Evolutionary conservation across 2,888 invertebrate genomes (phyloP).

Genomic region (Drosophila rellima): DNA sequence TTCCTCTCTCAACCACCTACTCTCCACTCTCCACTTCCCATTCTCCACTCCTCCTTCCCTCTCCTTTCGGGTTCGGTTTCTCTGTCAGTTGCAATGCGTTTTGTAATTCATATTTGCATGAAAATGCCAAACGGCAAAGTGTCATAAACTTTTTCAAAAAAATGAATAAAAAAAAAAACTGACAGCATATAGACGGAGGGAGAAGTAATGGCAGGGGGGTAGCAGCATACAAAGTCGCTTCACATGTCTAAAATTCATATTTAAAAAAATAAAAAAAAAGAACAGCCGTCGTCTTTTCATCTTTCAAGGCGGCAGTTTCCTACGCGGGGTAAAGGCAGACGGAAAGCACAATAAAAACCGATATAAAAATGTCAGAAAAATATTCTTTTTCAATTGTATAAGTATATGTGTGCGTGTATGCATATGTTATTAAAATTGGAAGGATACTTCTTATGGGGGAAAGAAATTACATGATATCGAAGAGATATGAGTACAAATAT

Average conservation of each 20-base stretch:
- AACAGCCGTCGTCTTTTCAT: conserved; percentile 22
- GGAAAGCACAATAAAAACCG: conserved; percentile 36
- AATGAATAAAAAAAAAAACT: conserved; percentile 42
- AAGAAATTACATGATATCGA: background rate
- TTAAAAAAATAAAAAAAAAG: conserved; percentile 21
- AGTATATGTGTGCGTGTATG: background rate
- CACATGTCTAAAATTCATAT: conserved; percentile 56
- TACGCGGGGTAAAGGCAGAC: background rate
- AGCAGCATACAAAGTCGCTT: conserved; percentile 40
- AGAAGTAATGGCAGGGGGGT: conserved; percentile 4
- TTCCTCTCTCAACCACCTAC: background rate
- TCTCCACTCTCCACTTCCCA: background rate
- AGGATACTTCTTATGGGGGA: background rate
- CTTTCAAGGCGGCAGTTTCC: background rate
- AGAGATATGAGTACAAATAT: background rate
- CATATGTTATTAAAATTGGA: conserved; percentile 18
- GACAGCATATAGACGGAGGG: conserved; percentile 11
- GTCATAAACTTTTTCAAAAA: conserved; percentile 61
- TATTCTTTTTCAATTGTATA: conserved; percentile 33
- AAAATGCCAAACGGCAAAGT: conserved; percentile 61
- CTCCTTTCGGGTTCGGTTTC: background rate
- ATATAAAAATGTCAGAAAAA: conserved; percentile 41
- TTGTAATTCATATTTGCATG: conserved; percentile 70
- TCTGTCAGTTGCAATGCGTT: conserved; percentile 63
- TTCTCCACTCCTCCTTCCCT: background rate